phyloP scores from a whole-genome alignment of 1,140 invertebrate species.

The Cyrtorhinus lividipennis region DNA sequence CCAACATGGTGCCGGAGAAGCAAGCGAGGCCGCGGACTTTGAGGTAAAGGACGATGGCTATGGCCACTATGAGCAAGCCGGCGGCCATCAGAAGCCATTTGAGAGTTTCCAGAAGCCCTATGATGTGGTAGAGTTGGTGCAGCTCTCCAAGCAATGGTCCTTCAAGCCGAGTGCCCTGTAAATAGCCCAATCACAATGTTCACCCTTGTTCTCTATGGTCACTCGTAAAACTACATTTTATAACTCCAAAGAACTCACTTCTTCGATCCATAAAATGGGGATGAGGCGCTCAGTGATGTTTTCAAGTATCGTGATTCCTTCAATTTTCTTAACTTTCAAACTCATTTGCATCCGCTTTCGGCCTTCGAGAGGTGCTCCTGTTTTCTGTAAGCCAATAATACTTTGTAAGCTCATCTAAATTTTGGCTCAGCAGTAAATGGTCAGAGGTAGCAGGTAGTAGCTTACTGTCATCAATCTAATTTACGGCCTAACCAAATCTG shows the following conservation, averaged over 20 bases:
- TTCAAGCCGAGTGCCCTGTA: neutral
- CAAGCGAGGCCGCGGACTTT: neutral
- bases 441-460: too few species aligned
- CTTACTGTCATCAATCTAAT: too few species aligned
- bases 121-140: neutral
- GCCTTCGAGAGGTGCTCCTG: conserved; percentile 35
- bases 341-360: conserved; percentile 38
- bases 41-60: neutral
- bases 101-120: neutral
- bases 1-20: neutral
- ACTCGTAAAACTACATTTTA: too few species aligned
- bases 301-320: conserved; percentile 29
- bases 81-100: neutral
- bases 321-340: conserved; percentile 32
- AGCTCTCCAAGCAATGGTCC: neutral
- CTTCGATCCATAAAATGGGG: conserved; percentile 40
- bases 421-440: too few species aligned
- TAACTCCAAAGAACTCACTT: conserved; percentile 33
- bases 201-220: too few species aligned
- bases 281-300: conserved; percentile 35
- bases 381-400: conserved; percentile 30
- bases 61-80: neutral
- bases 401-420: too few species aligned
- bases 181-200: too few species aligned
- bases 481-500: too few species aligned